Evolutionary conservation across 2,113 vertebrate species (phyloP).

Genomic region (Baryphthengus martii): DNA sequence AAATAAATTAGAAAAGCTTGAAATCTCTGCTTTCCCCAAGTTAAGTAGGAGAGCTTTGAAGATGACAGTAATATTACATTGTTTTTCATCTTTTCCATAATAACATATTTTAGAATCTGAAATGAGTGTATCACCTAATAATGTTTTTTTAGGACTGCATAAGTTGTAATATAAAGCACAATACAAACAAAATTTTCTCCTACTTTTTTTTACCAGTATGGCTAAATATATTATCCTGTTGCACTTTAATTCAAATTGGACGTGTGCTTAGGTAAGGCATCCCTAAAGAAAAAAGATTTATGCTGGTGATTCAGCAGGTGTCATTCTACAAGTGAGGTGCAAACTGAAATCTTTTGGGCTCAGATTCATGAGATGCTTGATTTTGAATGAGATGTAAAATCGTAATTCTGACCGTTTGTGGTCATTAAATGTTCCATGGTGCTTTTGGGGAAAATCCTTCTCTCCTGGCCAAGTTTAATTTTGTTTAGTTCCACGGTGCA

Average conservation of each 20-base stretch:
- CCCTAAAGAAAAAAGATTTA: background rate
- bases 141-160: background rate
- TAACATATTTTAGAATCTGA: background rate
- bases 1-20: background rate
- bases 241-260: background rate
- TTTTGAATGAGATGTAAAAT: background rate
- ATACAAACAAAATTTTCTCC: background rate
- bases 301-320: background rate
- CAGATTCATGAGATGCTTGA: background rate
- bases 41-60: background rate
- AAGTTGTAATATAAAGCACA: background rate
- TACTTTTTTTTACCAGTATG: background rate
- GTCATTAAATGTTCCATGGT: background rate
- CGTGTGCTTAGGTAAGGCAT: background rate
- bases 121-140: background rate
- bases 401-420: background rate
- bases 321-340: background rate
- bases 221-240: background rate
- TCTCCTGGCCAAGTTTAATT: background rate
- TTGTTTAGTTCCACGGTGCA: background rate
- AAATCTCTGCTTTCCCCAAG: background rate
- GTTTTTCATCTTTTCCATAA: constrained; percentile 9
- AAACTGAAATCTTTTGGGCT: background rate
- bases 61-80: background rate
- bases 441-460: background rate